Percentiles rank a stretch among this genome's conserved stretches.
Evolutionary conservation across 2,113 vertebrate genomes (phyloP).

Genomic region (Accipiter cooperii): DNA sequence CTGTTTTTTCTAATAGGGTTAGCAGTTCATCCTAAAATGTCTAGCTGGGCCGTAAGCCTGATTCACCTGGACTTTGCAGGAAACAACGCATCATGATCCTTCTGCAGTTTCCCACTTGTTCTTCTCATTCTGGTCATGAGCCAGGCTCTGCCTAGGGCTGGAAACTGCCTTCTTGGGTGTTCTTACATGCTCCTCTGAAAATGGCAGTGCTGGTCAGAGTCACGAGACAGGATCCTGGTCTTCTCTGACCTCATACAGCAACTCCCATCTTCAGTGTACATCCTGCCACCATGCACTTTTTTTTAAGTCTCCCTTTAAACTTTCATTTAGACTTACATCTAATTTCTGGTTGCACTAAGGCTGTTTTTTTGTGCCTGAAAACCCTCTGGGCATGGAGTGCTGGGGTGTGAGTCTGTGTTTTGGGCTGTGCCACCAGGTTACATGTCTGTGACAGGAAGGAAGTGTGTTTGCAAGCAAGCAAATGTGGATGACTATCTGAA

Average conservation of each 20-base stretch:
- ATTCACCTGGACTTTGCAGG: background rate
- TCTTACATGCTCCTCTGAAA: background rate
- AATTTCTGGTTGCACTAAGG: background rate
- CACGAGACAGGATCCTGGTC: background rate
- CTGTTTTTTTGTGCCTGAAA: background rate
- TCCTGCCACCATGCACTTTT: background rate
- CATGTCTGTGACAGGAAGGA: conserved; percentile 41
- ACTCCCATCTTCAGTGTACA: background rate
- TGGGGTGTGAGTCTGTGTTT: background rate
- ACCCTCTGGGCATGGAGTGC: background rate
- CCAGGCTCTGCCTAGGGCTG: background rate
- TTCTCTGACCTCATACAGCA: background rate
- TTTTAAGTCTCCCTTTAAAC: background rate
- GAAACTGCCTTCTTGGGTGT: background rate
- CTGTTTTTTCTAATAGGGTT: background rate
- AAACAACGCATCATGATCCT: background rate
- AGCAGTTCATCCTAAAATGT: background rate
- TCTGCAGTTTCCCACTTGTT: background rate
- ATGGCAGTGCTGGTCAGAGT: background rate
- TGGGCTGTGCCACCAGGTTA: conserved; percentile 20
- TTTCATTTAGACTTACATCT: background rate
- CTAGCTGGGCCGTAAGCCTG: background rate
- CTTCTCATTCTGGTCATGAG: background rate
- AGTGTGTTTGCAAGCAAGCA: conserved; percentile 22
- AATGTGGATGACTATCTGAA: background rate